Base-by-base conservation (phyloP, 2,797 vertebrate genomes). In the Channallabes apus region DNA sequence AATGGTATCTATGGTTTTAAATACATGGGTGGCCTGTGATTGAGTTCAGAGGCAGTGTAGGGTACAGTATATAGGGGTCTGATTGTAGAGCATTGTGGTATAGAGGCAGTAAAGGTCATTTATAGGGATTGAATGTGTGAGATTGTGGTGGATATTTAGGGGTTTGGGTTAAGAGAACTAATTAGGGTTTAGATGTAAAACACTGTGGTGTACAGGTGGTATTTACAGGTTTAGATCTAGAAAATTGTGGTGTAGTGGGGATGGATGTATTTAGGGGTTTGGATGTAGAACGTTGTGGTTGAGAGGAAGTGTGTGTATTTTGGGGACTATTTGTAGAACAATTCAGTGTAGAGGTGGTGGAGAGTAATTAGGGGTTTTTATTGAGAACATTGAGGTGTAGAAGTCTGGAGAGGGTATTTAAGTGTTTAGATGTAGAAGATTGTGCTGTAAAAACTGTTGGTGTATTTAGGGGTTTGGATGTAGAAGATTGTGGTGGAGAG, bases 21-120 rank as follows among this genome's bases (percentile, higher is more conserved):
- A 18, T 41, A 38, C 35, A 38, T 71, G 8, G 0, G 32, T 38
- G 8, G 22, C 67, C 32, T 22, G 6, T 38, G 35, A 35, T 32
- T 68, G 29, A 5, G 3, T 35, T 20, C 24, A 12, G 29, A 68
- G 29, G 29, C 29, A 35, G 27, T 24, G 46, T 46, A 46, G 51
- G 2, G n/a, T n/a, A n/a, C n/a, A n/a, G 68, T 82, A 62, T 62
- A 27, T 51, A 18, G 7, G 27, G 38, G 79, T 77, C 81, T 71
- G 68, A 80, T 77, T 85, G 82, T 85, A 86, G 78, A 75, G 59
- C 46, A 73, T 86, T 69, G 73, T 82, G 54, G 18, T 61, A 32
- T n/a, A 20, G 24, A 51, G 24, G 8, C 2, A 51, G 14, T 12
- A 46, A 46, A 46, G 46, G 46, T 46, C 1, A 0, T 46, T 46